A percentile compares a stretch with the other conserved stretches of the same genome.
Evolutionary conservation across 2,113 vertebrate species (phyloP).

Genomic region (Saguinus imperator): DNA sequence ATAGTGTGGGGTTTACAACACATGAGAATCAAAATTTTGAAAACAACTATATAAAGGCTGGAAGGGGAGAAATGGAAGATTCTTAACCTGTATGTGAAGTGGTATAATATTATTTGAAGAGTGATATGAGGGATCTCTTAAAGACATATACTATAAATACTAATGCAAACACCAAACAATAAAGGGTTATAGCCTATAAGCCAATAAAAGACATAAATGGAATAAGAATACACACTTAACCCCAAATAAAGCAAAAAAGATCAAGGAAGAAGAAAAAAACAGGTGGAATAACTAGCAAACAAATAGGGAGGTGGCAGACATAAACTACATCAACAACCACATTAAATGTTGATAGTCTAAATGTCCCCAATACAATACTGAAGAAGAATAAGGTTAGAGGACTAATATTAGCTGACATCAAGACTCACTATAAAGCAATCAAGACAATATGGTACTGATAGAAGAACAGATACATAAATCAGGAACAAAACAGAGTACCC

Average conservation of each 20-base stretch:
- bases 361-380: not conserved
- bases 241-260: not conserved
- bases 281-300: not conserved
- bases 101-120: not conserved
- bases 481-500: not conserved
- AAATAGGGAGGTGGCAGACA: not conserved
- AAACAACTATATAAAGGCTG: not conserved
- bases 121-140: not conserved
- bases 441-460: not conserved
- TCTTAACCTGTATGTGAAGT: not conserved
- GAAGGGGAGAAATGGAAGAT: not conserved
- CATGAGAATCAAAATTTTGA: not conserved
- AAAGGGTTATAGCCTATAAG: not conserved
- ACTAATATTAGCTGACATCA: not conserved
- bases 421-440: not conserved
- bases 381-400: not conserved
- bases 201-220: not conserved
- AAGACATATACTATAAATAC: not conserved
- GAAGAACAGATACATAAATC: not conserved
- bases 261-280: not conserved
- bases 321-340: not conserved
- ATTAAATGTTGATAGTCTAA: not conserved
- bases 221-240: not conserved
- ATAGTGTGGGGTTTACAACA: not conserved
- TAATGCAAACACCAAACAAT: not conserved